Percentiles rank a stretch among this genome's conserved stretches.
Evolutionary conservation across 2,888 invertebrate genomes (phyloP).

Genomic region (Diaperis boleti): DNA sequence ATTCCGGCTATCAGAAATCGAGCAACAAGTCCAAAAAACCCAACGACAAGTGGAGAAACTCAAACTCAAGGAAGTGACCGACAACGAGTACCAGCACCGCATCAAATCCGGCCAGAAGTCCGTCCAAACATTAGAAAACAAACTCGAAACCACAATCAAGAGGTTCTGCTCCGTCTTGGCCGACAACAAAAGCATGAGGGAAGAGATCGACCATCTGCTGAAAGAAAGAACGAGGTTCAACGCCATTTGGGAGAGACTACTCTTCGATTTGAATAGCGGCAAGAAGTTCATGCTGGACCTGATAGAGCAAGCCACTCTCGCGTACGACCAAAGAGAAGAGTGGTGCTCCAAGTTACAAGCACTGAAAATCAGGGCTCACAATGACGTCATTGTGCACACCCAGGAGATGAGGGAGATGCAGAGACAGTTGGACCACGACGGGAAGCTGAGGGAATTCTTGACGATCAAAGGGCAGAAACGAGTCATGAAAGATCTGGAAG

Average conservation of each 20-base stretch:
- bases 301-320: constrained; percentile 88
- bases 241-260: constrained; percentile 81
- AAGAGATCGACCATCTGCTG: constrained; percentile 84
- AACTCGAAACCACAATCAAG: constrained; percentile 81
- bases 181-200: constrained; percentile 78
- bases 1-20: constrained; percentile 66
- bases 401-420: constrained; percentile 91
- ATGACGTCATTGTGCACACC: constrained; percentile 76
- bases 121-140: constrained; percentile 78
- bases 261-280: constrained; percentile 80
- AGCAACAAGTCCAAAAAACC: constrained; percentile 67
- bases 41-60: constrained; percentile 65
- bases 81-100: constrained; percentile 67
- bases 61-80: constrained; percentile 65
- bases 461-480: constrained; percentile 85
- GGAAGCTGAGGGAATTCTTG: constrained; percentile 86
- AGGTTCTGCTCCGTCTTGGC: constrained; percentile 81
- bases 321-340: constrained; percentile 90
- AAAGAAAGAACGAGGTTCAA: constrained; percentile 89
- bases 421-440: constrained; percentile 86
- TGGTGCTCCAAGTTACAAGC: constrained; percentile 84
- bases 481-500: constrained; percentile 79
- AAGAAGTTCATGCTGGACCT: constrained; percentile 87
- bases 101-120: constrained; percentile 68
- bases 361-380: constrained; percentile 82